A percentile compares a stretch with the other conserved stretches of the same genome.
Evolutionary conservation across 2,113 vertebrate species (phyloP).

Genomic region (Carassius carassius): DNA sequence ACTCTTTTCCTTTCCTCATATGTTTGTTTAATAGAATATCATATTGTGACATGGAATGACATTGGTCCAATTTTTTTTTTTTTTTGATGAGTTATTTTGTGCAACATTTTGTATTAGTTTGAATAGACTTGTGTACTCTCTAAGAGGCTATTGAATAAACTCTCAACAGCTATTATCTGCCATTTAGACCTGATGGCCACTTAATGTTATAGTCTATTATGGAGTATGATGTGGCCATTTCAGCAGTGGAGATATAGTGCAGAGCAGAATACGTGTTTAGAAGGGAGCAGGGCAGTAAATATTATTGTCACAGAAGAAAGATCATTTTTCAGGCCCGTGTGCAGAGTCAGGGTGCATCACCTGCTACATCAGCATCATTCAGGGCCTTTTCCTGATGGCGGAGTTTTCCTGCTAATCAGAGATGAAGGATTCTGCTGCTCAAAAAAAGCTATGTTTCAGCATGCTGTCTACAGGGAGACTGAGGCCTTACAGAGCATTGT

Average conservation of each 20-base stretch:
- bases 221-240: neutral
- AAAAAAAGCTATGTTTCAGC: neutral
- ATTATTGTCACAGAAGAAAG: conserved; percentile 24
- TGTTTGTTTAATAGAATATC: neutral
- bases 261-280: conserved; percentile 21
- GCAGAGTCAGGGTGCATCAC: conserved; percentile 27
- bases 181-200: conserved; percentile 27
- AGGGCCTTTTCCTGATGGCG: conserved; percentile 5
- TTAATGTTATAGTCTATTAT: conserved; percentile 35
- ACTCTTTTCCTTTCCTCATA: neutral
- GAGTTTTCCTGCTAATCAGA: conserved; percentile 29
- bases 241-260: conserved; percentile 1
- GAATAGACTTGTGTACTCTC: conserved; percentile 5
- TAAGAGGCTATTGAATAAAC: conserved; percentile 11
- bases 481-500: neutral
- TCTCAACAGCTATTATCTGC: conserved; percentile 21
- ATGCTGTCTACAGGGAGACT: neutral
- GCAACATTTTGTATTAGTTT: neutral
- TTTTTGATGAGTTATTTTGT: neutral
- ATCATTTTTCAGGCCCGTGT: conserved; percentile 25
- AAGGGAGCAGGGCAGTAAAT: neutral
- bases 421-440: conserved; percentile 4
- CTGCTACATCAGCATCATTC: conserved; percentile 32
- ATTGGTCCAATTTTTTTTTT: neutral
- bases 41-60: neutral